phyloP scores from a whole-genome alignment of 1,140 invertebrate genomes.

The Lethrus apterus region DNA sequence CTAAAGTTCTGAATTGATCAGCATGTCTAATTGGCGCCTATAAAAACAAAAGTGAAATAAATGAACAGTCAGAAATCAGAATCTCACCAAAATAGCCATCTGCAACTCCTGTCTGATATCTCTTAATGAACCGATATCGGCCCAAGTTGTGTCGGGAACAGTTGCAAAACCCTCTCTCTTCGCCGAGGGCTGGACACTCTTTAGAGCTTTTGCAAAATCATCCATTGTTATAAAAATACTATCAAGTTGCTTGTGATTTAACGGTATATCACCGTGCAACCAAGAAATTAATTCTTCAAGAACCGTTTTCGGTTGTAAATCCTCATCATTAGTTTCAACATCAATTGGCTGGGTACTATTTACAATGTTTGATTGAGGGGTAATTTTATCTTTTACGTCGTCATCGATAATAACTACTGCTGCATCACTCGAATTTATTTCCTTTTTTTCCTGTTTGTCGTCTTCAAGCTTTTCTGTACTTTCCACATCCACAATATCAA shows the following conservation, averaged over 20 bases:
- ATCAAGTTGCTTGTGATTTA: slow-evolving; percentile 52
- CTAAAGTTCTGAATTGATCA: slow-evolving; percentile 69
- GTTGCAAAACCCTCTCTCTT: slow-evolving; percentile 97
- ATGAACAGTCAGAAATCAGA: background rate
- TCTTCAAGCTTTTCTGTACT: slow-evolving; percentile 8
- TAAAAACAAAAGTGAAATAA: slow-evolving; percentile 34
- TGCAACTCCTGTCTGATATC: slow-evolving; percentile 85
- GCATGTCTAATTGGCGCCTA: slow-evolving; percentile 84
- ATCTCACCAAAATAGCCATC: slow-evolving; percentile 74
- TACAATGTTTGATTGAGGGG: background rate
- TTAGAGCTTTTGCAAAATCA: slow-evolving; percentile 74
- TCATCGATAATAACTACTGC: slow-evolving; percentile 30
- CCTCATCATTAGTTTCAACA: slow-evolving; percentile 1
- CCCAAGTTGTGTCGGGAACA: slow-evolving; percentile 95
- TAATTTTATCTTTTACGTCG: slow-evolving; percentile 16
- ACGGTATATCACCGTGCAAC: slow-evolving; percentile 47
- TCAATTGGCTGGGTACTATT: no score
- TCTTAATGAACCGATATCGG: slow-evolving; percentile 88
- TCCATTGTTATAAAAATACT: slow-evolving; percentile 59
- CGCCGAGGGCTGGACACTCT: slow-evolving; percentile 82
- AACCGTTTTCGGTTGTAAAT: slow-evolving; percentile 7
- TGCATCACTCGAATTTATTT: slow-evolving; percentile 1
- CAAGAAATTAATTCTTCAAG: slow-evolving; percentile 45
- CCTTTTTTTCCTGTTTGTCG: background rate
- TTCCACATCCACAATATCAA: slow-evolving; percentile 27